Evolutionary conservation across 1,140 invertebrate genomes (phyloP).

Genomic region (Trissolcus basalis): DNA sequence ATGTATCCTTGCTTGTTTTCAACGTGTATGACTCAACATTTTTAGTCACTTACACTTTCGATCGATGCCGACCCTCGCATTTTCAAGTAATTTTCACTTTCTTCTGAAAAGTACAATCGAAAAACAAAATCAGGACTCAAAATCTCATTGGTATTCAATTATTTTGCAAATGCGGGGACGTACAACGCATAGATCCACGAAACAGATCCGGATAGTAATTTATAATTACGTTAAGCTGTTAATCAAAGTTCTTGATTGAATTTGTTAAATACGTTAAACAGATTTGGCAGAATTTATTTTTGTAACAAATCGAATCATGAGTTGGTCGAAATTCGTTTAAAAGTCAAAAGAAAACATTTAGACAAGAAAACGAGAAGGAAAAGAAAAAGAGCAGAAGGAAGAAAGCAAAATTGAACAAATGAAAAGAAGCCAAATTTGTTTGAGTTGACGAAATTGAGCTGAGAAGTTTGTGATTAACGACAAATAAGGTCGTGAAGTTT

Average conservation of each 20-base stretch:
- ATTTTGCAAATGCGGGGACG: slow-evolving; percentile 28
- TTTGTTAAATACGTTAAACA: slow-evolving; percentile 6
- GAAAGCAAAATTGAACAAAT: too few species aligned
- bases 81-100: slow-evolving; percentile 13
- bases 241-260: background rate
- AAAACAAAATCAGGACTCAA: too few species aligned
- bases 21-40: too few species aligned
- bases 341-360: too few species aligned
- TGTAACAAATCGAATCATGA: too few species aligned
- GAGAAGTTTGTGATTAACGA: slow-evolving; percentile 69
- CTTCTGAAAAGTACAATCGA: too few species aligned
- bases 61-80: slow-evolving; percentile 13
- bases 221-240: too few species aligned
- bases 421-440: slow-evolving; percentile 22
- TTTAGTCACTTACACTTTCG: slow-evolving; percentile 7
- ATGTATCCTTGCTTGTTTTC: background rate
- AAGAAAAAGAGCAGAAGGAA: background rate
- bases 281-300: slow-evolving; percentile 16
- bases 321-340: too few species aligned
- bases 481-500: slow-evolving; percentile 63
- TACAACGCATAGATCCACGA: too few species aligned
- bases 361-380: too few species aligned
- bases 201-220: too few species aligned
- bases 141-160: slow-evolving; percentile 1
- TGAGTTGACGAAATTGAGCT: slow-evolving; percentile 22